phyloP scores from a whole-genome alignment of 2,797 vertebrate genomes.

The Chloroceryle amazona region DNA sequence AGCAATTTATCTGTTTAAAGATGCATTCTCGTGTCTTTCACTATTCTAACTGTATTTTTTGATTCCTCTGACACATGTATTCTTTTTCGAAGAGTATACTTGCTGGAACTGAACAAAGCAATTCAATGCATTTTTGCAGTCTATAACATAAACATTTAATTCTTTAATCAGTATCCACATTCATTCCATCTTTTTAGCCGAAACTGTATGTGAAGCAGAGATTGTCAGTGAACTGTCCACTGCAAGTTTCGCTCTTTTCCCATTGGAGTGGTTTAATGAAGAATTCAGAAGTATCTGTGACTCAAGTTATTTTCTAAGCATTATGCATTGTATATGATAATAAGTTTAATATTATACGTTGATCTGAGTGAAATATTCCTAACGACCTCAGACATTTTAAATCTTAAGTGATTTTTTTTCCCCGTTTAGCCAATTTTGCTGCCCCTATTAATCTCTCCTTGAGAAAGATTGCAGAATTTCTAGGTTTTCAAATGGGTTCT shows the following conservation, averaged over 20 bases:
- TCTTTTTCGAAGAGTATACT: neutral
- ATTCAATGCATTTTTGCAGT: neutral
- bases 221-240: neutral
- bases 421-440: neutral
- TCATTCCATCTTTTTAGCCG: neutral
- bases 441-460: neutral
- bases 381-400: neutral
- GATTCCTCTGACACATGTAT: neutral
- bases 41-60: neutral
- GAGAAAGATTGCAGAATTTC: neutral
- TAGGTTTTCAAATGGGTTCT: neutral
- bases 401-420: neutral
- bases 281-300: neutral
- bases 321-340: neutral
- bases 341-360: neutral
- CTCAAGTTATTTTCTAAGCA: neutral
- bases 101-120: neutral
- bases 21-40: neutral
- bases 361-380: neutral
- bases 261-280: neutral
- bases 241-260: neutral
- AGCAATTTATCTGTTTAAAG: neutral
- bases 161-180: slow-evolving; percentile 1
- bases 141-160: neutral
- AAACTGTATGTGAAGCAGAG: neutral